Conservation (phyloP, 1,140 invertebrate genomes). For the Sminthurides bifidus region DNA sequence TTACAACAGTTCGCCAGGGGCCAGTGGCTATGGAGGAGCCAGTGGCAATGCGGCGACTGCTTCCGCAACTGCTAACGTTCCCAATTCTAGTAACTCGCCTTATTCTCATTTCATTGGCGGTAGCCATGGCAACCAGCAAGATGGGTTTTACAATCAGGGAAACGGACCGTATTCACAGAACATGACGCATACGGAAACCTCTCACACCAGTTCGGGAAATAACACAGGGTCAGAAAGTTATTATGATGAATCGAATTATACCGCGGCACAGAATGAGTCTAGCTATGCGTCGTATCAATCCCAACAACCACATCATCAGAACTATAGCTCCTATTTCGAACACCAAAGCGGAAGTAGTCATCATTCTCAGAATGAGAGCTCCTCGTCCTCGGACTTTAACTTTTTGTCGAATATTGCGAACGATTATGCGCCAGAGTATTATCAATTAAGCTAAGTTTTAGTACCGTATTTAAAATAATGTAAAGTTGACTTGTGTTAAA, state of each 20-base stretch:
- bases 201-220: slow-evolving; percentile 4
- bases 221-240: slow-evolving; percentile 1
- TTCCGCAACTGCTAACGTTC: slow-evolving; percentile 1
- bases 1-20: no score
- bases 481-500: no score
- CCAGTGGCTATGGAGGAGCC: background rate
- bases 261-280: background rate
- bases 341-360: slow-evolving; percentile 1
- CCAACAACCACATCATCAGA: slow-evolving; percentile 14
- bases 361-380: slow-evolving; percentile 42
- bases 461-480: no score
- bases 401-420: slow-evolving; percentile 80
- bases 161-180: background rate
- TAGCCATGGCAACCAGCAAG: no score
- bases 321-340: slow-evolving; percentile 16
- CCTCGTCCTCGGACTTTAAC: slow-evolving; percentile 80
- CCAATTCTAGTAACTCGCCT: slow-evolving; percentile 4
- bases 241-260: slow-evolving; percentile 5
- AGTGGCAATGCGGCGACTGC: background rate
- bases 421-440: slow-evolving; percentile 82
- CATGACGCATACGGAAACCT: background rate
- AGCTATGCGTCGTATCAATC: no score
- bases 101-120: no score
- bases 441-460: slow-evolving; percentile 55
- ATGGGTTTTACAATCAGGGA: no score